Evolutionary conservation across 2,888 invertebrate genomes (phyloP).

Genomic region (Mellilla xanthometata): DNA sequence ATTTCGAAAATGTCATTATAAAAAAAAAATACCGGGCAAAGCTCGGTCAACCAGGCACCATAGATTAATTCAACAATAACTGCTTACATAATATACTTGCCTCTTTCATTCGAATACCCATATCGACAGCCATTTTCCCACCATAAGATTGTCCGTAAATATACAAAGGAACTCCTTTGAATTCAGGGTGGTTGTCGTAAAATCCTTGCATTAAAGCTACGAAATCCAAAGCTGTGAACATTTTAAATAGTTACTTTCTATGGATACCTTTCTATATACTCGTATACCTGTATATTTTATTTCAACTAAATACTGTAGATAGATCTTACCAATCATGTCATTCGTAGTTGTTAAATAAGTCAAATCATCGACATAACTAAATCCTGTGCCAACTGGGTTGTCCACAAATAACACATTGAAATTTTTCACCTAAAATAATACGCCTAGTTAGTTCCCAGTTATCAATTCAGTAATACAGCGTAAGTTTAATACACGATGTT

Average conservation of each 20-base stretch:
- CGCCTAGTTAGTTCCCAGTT: no score
- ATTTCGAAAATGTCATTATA: no score
- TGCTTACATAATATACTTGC: slow-evolving; percentile 47
- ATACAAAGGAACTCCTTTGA: slow-evolving; percentile 88
- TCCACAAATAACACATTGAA: slow-evolving; percentile 94
- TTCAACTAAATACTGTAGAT: no score
- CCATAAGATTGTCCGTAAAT: slow-evolving; percentile 96
- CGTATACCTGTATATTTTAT: no score
- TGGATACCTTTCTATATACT: no score
- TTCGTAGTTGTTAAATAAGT: slow-evolving; percentile 60
- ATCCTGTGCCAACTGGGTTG: slow-evolving; percentile 95
- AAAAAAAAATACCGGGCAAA: no score
- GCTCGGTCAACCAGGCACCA: no score
- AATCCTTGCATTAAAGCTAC: slow-evolving; percentile 88
- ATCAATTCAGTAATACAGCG: no score
- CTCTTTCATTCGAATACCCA: slow-evolving; percentile 84
- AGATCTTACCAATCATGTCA: slow-evolving; percentile 62
- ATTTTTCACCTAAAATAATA: slow-evolving; percentile 83
- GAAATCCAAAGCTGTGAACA: slow-evolving; percentile 85
- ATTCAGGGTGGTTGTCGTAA: slow-evolving; percentile 85
- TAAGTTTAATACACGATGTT: no score
- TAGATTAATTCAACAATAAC: no score
- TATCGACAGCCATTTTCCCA: slow-evolving; percentile 95
- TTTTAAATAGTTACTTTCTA: no score
- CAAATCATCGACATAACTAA: slow-evolving; percentile 87